A percentile compares a stretch with the other conserved stretches of the same genome.
These are phyloP conservation scores for Virgularia gustaviana DNA, from an alignment of 92 coral and sea anemone genomes.

Conservation along the genomic window DNA sequence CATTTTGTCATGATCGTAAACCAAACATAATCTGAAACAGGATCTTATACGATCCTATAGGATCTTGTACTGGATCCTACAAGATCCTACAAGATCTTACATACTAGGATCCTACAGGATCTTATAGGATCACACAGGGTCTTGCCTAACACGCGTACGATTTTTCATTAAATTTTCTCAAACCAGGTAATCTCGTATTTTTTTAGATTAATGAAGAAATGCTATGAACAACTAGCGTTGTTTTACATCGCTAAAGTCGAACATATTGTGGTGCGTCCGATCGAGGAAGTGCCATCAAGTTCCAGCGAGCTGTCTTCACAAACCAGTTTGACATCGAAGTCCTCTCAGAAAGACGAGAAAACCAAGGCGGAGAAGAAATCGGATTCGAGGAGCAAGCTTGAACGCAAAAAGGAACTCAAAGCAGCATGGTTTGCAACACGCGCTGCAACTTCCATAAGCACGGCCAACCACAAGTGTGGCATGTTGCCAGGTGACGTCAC, in stretches of 20 bases:
- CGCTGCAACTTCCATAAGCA: conserved; percentile 68
- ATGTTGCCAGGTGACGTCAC: conserved; percentile 76
- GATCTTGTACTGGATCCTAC: too few relatives aligned
- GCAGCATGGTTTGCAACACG: conserved; percentile 82
- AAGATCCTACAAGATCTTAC: too few relatives aligned
- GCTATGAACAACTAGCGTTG: conserved; percentile 76
- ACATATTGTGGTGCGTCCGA: conserved; percentile 24
- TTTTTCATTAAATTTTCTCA: too few relatives aligned
- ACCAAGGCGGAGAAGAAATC: conserved; percentile 54
- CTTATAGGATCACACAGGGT: too few relatives aligned
- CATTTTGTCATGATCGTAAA: too few relatives aligned
- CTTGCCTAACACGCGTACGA: too few relatives aligned
- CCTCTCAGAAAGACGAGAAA: conserved; percentile 56
- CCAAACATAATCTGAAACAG: too few relatives aligned
- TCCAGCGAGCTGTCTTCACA: conserved; percentile 28
- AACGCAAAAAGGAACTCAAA: conserved; percentile 60
- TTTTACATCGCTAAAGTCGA: conserved; percentile 55
- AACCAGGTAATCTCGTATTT: too few relatives aligned
- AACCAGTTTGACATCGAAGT: conserved; percentile 28
- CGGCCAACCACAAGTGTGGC: conserved; percentile 66
- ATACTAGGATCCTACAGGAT: too few relatives aligned
- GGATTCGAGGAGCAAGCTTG: conserved; percentile 23
- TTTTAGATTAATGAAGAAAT: conserved; percentile 77
- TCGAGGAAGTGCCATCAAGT: conserved; percentile 4
- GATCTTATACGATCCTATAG: too few relatives aligned